Percentiles rank a stretch among this genome's conserved stretches.
These are phyloP conservation scores for Micromesistius poutassou DNA, from an alignment of 2,797 vertebrate species.

Conservation along the genomic window DNA sequence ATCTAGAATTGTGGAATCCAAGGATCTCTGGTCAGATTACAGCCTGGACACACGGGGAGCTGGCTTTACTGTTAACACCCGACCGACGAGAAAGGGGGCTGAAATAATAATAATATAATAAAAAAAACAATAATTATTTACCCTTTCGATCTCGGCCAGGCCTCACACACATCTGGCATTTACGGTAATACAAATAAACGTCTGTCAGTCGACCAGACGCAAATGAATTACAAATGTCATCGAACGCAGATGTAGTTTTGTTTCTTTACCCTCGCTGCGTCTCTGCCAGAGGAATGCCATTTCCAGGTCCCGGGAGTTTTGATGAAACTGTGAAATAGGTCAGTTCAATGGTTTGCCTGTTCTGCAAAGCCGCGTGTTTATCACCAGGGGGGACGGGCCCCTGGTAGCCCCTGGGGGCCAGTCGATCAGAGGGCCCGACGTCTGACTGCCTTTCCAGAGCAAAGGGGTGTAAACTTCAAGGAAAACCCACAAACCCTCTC, in stretches of 20 bases:
- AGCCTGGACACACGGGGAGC: background rate
- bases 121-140: background rate
- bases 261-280: constrained; percentile 30
- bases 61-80: background rate
- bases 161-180: background rate
- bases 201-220: constrained; percentile 5
- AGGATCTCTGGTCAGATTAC: too few relatives aligned
- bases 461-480: constrained; percentile 28
- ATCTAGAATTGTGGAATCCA: background rate
- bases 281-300: constrained; percentile 24
- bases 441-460: constrained; percentile 34
- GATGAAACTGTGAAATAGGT: constrained; percentile 36
- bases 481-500: constrained; percentile 22
- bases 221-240: constrained; percentile 31
- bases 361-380: constrained; percentile 31
- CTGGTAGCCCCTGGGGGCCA: background rate
- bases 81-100: background rate
- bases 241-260: constrained; percentile 33
- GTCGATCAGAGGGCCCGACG: background rate
- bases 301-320: background rate
- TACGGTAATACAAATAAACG: background rate
- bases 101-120: background rate
- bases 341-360: constrained; percentile 35
- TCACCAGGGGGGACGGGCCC: background rate
- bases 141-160: background rate